Percentiles rank a stretch among this genome's conserved stretches.
Evolutionary conservation across 2,888 invertebrate species (phyloP).

Genomic region (Napeogenes sylphis): DNA sequence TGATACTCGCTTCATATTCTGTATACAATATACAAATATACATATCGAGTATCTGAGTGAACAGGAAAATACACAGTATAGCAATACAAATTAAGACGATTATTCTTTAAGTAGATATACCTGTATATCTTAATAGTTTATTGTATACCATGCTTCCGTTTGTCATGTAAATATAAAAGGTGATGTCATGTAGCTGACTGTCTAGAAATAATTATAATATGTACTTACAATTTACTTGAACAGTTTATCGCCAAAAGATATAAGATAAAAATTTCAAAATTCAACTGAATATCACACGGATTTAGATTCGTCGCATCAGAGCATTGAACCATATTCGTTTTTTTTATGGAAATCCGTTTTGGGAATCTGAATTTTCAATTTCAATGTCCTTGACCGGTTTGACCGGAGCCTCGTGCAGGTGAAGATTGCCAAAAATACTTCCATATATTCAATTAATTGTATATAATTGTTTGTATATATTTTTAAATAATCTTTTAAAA

Average conservation of each 20-base stretch:
- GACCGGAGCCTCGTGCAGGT: slow-evolving; percentile 32
- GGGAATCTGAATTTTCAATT: slow-evolving; percentile 49
- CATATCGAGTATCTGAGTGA: background rate
- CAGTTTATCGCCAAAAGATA: too few relatives aligned
- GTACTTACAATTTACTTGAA: background rate
- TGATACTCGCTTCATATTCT: background rate
- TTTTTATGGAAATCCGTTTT: slow-evolving; percentile 42
- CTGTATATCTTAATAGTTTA: background rate
- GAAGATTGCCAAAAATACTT: slow-evolving; percentile 9
- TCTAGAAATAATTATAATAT: background rate
- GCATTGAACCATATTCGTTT: slow-evolving; percentile 42
- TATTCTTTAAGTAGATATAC: background rate
- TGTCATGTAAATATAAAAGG: background rate
- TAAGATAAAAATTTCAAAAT: too few relatives aligned
- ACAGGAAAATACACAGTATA: background rate
- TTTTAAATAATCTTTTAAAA: too few relatives aligned
- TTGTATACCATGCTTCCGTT: background rate
- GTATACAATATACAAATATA: background rate
- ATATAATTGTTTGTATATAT: too few relatives aligned
- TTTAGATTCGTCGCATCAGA: background rate
- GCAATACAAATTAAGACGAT: background rate
- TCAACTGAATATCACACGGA: background rate
- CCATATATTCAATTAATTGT: background rate
- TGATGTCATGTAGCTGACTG: background rate
- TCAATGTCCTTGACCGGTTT: slow-evolving; percentile 46